Base-by-base conservation (phyloP, 2,113 vertebrate species). In the Tyto alba region DNA sequence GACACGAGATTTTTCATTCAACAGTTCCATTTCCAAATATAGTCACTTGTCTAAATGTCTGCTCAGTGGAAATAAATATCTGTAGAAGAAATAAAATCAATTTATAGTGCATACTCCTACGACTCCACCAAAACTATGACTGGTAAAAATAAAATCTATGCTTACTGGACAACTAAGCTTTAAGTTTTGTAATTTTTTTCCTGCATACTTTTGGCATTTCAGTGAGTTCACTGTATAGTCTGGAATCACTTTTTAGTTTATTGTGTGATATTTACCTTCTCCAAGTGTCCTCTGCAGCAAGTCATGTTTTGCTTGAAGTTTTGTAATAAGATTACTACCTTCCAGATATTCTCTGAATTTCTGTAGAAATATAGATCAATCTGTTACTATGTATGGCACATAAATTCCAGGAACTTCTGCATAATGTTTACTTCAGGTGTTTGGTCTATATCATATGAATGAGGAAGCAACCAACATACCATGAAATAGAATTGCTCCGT, bases 401-500 rank as follows among this genome's bases (percentile, higher is more conserved):
- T 13, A 81, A 56, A 74, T 47, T 93, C 68, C 56, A 80, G 74
- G 71, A 85, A 83, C 55, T 93, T 92, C 68, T 74, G 62, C 48
- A 41, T 55, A 84, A 74, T 5, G 30, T 60, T 85, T 85, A 75
- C 56, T 93, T 83, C 18, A 59, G 56, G 47, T 76, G 30, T 77
- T 86, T 62, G 59, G 62, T 47, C 55, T 75, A 59, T 40, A 89
- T 76, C 84, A 74, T 38, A 75, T 5, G 64, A 75, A 62, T 17
- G 21, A 81, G 66, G 85, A 89, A 87, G 89, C 7, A 50, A 83
- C 1, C 15, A 93, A 80, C 97, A 64, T 96, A 99, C 99, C 99
- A 99, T 99, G 94, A 99, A 99, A 98, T 99, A 99, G 98, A 99
- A 99, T 90, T 99, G 99, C 96, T 99, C 99, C 0, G 99, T 99